Percentiles rank a stretch among this genome's conserved stretches.
These are phyloP conservation scores for Caenorhabditis inopinata DNA, from an alignment of 1,140 invertebrate species.

Conservation along the genomic window DNA sequence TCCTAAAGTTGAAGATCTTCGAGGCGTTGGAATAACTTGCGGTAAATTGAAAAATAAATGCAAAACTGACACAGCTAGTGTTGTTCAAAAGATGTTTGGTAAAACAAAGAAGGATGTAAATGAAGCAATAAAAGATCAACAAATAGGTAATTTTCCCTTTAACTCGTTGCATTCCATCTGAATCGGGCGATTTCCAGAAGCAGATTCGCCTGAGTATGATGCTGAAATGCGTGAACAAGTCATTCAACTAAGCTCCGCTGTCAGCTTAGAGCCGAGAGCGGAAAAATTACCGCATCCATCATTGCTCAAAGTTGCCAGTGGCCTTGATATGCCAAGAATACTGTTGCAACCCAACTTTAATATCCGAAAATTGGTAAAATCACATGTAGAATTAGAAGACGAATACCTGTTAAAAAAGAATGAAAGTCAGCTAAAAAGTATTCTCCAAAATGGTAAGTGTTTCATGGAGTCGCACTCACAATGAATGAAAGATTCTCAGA, in stretches of 20 bases:
- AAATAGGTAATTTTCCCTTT: background rate
- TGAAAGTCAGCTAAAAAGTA: background rate
- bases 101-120: background rate
- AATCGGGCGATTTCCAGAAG: background rate
- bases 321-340: too few relatives aligned
- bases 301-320: too few relatives aligned
- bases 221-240: too few relatives aligned
- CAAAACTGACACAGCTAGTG: background rate
- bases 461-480: background rate
- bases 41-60: conserved; percentile 15
- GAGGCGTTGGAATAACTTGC: conserved; percentile 5
- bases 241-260: too few relatives aligned
- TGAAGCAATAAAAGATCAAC: background rate
- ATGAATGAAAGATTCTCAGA: background rate
- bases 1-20: conserved; percentile 1
- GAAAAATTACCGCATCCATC: too few relatives aligned
- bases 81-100: background rate
- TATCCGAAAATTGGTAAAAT: background rate
- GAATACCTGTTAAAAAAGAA: background rate
- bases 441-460: background rate
- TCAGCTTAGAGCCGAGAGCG: too few relatives aligned
- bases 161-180: too few relatives aligned
- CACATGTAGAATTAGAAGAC: background rate
- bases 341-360: too few relatives aligned
- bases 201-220: too few relatives aligned